Percentiles rank a stretch among this genome's conserved stretches.
phyloP scores from a whole-genome alignment of 2,797 vertebrate species.

The Lycodopsis pacificus region DNA sequence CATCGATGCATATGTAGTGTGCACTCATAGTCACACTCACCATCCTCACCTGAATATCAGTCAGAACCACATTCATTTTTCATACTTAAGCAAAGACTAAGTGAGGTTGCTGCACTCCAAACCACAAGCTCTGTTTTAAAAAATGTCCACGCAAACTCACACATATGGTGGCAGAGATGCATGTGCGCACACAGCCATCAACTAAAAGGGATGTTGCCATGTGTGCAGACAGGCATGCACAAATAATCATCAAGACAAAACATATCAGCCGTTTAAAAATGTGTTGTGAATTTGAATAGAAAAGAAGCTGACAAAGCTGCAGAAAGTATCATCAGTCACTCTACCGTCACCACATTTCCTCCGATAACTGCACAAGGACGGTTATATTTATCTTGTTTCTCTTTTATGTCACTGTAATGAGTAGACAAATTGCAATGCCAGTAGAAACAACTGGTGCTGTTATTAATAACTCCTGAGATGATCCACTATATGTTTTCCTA shows the following conservation, averaged over 20 bases:
- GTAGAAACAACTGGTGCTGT: not conserved
- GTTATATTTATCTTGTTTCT: not conserved
- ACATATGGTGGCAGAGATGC: not conserved
- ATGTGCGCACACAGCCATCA: not conserved
- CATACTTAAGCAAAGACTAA: slow-evolving; percentile 34
- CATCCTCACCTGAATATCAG: slow-evolving; percentile 36
- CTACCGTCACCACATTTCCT: not conserved
- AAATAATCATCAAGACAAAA: slow-evolving; percentile 8
- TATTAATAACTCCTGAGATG: not conserved
- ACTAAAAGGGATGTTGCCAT: not conserved
- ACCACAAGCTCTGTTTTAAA: slow-evolving; percentile 12
- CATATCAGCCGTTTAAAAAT: not conserved
- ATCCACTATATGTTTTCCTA: not conserved
- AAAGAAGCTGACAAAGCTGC: slow-evolving; percentile 26
- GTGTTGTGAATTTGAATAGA: slow-evolving; percentile 9
- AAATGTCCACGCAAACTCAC: not conserved
- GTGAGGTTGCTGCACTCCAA: slow-evolving; percentile 14
- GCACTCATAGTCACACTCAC: not conserved
- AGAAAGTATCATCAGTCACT: slow-evolving; percentile 26
- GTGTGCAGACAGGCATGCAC: slow-evolving; percentile 15
- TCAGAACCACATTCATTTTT: slow-evolving; percentile 42
- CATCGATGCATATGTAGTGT: slow-evolving; percentile 18
- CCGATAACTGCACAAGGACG: not conserved
- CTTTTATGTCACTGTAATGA: not conserved
- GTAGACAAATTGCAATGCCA: not conserved